Evolutionary conservation across 2,113 vertebrate genomes (phyloP).

Genomic region (Hyaena hyaena): DNA sequence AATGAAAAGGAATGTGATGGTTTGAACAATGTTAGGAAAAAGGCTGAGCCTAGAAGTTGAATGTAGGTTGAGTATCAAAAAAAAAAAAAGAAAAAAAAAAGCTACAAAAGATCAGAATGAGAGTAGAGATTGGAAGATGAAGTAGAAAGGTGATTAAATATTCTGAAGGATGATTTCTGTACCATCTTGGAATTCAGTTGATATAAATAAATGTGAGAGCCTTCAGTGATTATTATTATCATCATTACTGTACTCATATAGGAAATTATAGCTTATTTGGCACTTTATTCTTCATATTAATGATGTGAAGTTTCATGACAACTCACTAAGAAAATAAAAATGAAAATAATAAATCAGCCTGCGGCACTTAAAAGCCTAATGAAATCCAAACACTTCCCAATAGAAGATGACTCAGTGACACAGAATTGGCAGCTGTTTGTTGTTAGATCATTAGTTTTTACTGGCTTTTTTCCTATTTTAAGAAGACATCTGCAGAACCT

Average conservation of each 20-base stretch:
- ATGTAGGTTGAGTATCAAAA: background rate
- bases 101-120: background rate
- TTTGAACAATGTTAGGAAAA: background rate
- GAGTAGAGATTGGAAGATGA: background rate
- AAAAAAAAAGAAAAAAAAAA: background rate
- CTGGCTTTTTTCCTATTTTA: constrained; percentile 65
- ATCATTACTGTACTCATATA: constrained; percentile 67
- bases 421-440: constrained; percentile 66
- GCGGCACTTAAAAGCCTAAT: constrained; percentile 67
- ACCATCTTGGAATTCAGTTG: constrained; percentile 36
- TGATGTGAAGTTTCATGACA: constrained; percentile 74
- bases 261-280: constrained; percentile 77
- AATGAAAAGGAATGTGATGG: background rate
- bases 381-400: constrained; percentile 76
- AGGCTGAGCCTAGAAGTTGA: background rate
- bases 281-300: constrained; percentile 66
- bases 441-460: constrained; percentile 76
- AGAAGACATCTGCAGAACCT: constrained; percentile 57
- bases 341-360: constrained; percentile 71
- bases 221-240: constrained; percentile 59
- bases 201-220: constrained; percentile 66
- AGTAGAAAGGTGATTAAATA: constrained; percentile 25
- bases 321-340: constrained; percentile 77
- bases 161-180: constrained; percentile 2
- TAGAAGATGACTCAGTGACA: constrained; percentile 73